A percentile compares a stretch with the other conserved stretches of the same genome.
These are phyloP conservation scores for Palythoa grandis DNA, from an alignment of 92 coral and sea anemone genomes.

Conservation along the genomic window DNA sequence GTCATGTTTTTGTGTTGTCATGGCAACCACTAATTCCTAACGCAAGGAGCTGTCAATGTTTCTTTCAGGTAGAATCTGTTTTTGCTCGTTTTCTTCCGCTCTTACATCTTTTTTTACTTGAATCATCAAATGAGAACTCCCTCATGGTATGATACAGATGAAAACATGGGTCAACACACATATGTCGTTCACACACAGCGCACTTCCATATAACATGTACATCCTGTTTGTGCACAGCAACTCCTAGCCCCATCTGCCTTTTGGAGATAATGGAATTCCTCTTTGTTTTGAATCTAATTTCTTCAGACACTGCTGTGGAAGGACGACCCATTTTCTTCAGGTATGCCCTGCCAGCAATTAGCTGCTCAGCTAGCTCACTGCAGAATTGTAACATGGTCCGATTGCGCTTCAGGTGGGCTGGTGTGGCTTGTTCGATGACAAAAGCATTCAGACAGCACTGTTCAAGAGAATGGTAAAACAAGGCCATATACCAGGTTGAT, in stretches of 20 bases:
- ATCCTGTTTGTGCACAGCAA: slow-evolving; percentile 13
- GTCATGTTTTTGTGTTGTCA: slow-evolving; percentile 27
- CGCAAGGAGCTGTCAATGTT: not conserved
- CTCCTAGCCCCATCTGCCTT: not conserved
- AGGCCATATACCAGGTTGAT: slow-evolving; percentile 25
- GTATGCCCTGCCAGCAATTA: slow-evolving; percentile 28
- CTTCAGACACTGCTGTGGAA: slow-evolving; percentile 19
- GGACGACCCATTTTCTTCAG: slow-evolving; percentile 33
- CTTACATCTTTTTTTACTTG: slow-evolving; percentile 45
- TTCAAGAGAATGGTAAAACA: slow-evolving; percentile 11
- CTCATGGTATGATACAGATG: slow-evolving; percentile 26
- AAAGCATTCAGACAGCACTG: slow-evolving; percentile 8
- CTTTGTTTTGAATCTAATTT: slow-evolving; percentile 19
- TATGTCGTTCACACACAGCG: slow-evolving; percentile 42
- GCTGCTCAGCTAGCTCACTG: slow-evolving; percentile 32
- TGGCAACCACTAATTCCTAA: slow-evolving; percentile 25
- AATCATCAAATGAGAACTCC: slow-evolving; percentile 39
- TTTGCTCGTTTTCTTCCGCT: slow-evolving; percentile 45
- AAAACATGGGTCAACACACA: slow-evolving; percentile 43
- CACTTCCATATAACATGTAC: slow-evolving; percentile 8
- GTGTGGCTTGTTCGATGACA: slow-evolving; percentile 14
- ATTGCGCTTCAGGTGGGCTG: slow-evolving; percentile 6
- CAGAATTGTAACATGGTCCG: slow-evolving; percentile 37
- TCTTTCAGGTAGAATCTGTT: slow-evolving; percentile 13
- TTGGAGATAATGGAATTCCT: slow-evolving; percentile 32